These are phyloP conservation scores for Steromphala cineraria DNA, from an alignment of 2,888 invertebrate species.

Conservation along the genomic window DNA sequence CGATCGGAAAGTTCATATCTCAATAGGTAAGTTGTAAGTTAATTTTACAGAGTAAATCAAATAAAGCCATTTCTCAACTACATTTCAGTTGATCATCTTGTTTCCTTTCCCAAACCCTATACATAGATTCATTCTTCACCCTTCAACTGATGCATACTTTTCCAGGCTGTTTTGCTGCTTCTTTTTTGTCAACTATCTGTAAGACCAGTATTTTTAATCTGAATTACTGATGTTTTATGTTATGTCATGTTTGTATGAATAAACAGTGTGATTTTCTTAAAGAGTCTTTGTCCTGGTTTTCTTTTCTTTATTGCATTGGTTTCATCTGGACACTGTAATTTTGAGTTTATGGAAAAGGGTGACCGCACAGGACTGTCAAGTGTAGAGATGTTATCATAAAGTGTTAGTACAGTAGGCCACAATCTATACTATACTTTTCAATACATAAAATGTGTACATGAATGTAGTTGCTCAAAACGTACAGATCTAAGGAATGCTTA, in stretches of 20 bases:
- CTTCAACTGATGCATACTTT: not conserved
- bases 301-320: not conserved
- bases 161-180: not conserved
- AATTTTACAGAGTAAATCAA: not conserved
- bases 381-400: too few relatives aligned
- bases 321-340: not conserved
- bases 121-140: not conserved
- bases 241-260: slow-evolving; percentile 3
- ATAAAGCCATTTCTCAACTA: not conserved
- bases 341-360: too few relatives aligned
- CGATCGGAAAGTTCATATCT: not conserved
- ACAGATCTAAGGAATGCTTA: too few relatives aligned
- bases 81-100: not conserved
- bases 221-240: slow-evolving; percentile 1
- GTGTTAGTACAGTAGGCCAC: too few relatives aligned
- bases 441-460: too few relatives aligned
- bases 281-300: not conserved
- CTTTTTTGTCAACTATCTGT: not conserved
- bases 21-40: not conserved
- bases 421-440: too few relatives aligned
- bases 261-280: not conserved
- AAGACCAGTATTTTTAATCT: not conserved
- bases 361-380: too few relatives aligned
- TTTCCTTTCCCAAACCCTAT: not conserved
- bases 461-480: too few relatives aligned